Conservation (phyloP, 2,888 invertebrate species). For the Odontothrips loti region DNA sequence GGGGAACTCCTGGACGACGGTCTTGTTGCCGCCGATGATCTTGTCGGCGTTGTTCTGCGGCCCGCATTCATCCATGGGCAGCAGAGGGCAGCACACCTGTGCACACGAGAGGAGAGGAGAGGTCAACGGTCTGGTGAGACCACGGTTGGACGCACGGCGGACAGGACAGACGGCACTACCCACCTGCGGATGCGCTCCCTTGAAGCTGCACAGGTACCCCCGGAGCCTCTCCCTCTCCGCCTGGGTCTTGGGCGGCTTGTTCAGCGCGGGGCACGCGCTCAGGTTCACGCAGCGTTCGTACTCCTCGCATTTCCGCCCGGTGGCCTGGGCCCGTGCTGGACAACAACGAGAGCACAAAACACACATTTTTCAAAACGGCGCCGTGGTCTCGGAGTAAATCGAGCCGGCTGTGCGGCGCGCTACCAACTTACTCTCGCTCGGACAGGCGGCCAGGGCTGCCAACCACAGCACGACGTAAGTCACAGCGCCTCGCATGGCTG, state of each 20-base stretch:
- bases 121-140: no score
- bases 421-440: not conserved
- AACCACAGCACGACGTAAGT: not conserved
- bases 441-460: not conserved
- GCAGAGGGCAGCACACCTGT: not conserved
- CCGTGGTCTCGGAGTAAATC: not conserved
- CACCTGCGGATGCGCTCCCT: not conserved
- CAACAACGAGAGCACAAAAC: not conserved
- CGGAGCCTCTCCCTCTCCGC: no score
- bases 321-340: not conserved
- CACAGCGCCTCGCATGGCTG: not conserved
- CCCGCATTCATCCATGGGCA: not conserved
- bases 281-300: not conserved
- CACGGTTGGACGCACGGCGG: no score
- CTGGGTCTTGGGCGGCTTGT: not conserved
- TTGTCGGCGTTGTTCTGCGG: conserved; percentile 44
- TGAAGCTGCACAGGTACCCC: not conserved
- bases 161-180: no score
- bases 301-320: not conserved
- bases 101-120: no score
- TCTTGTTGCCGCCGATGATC: conserved; percentile 59
- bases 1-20: conserved; percentile 62
- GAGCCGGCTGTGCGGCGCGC: not conserved
- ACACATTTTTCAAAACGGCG: no score
- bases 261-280: not conserved